Conservation (phyloP, 2,797 vertebrate genomes). For the Acanthis flammea region DNA sequence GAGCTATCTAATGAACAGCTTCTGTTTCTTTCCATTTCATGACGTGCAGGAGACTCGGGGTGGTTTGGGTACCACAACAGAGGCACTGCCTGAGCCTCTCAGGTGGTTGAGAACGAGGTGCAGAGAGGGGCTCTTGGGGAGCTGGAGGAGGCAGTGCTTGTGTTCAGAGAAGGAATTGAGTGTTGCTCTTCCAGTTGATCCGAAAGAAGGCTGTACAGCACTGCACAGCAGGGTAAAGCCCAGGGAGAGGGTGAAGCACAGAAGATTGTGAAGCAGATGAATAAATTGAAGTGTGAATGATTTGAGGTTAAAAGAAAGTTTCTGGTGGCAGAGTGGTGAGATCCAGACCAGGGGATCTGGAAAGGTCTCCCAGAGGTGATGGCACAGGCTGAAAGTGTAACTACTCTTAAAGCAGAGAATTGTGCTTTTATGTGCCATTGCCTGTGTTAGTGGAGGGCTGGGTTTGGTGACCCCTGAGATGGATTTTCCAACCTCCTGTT, state of each 20-base stretch:
- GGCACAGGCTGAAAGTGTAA: neutral
- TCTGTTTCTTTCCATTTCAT: neutral
- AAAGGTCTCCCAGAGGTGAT: neutral
- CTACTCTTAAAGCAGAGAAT: neutral
- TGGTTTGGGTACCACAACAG: neutral
- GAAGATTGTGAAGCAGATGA: fast-evolving
- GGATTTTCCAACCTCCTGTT: neutral
- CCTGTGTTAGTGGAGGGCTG: neutral
- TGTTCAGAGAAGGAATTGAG: neutral
- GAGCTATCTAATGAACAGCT: neutral
- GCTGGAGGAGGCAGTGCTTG: neutral
- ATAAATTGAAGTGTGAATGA: neutral
- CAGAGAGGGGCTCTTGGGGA: neutral
- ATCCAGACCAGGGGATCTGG: neutral
- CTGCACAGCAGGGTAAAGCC: neutral
- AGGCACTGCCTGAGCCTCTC: neutral
- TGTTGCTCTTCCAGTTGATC: neutral
- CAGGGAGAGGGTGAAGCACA: neutral
- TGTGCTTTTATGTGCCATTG: neutral
- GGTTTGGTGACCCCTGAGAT: fast-evolving
- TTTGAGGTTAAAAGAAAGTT: neutral
- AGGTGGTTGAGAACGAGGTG: fast-evolving
- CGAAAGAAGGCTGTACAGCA: neutral
- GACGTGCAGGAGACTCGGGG: neutral
- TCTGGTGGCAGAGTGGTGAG: neutral